Evolutionary conservation across 2,888 invertebrate genomes (phyloP).

Genomic region (Pseudanteris insignis): DNA sequence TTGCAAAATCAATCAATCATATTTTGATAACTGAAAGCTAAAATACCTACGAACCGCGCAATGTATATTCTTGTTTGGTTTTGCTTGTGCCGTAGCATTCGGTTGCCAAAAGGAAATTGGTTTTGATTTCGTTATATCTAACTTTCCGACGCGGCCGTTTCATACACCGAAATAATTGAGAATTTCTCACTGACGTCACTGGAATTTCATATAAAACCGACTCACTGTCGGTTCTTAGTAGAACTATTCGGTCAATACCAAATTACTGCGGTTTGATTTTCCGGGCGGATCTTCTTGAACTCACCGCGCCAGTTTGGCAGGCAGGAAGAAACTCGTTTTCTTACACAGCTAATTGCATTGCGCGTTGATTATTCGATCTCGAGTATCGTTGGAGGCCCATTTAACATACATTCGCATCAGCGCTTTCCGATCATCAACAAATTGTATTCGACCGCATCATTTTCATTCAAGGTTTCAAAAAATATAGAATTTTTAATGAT

Average conservation of each 20-base stretch:
- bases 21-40: constrained; percentile 15
- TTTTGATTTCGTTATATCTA: constrained; percentile 24
- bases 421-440: too few species aligned
- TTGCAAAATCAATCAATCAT: constrained; percentile 15
- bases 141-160: constrained; percentile 16
- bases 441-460: too few species aligned
- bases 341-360: constrained; percentile 34
- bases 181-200: constrained; percentile 36
- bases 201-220: constrained; percentile 49
- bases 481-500: too few species aligned
- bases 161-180: constrained; percentile 39
- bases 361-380: constrained; percentile 26
- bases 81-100: constrained; percentile 6
- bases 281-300: constrained; percentile 14
- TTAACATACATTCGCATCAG: constrained; percentile 25
- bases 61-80: constrained; percentile 1
- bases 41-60: constrained; percentile 5
- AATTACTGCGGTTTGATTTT: constrained; percentile 45
- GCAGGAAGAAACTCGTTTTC: constrained; percentile 27
- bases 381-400: constrained; percentile 29
- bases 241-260: constrained; percentile 47
- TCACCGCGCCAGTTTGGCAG: constrained; percentile 1
- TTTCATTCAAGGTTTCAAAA: too few species aligned
- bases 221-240: constrained; percentile 24
- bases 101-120: constrained; percentile 28